Percentiles rank a stretch among this genome's conserved stretches.
phyloP scores from a whole-genome alignment of 2,113 vertebrate genomes.

The Orcinus orca region DNA sequence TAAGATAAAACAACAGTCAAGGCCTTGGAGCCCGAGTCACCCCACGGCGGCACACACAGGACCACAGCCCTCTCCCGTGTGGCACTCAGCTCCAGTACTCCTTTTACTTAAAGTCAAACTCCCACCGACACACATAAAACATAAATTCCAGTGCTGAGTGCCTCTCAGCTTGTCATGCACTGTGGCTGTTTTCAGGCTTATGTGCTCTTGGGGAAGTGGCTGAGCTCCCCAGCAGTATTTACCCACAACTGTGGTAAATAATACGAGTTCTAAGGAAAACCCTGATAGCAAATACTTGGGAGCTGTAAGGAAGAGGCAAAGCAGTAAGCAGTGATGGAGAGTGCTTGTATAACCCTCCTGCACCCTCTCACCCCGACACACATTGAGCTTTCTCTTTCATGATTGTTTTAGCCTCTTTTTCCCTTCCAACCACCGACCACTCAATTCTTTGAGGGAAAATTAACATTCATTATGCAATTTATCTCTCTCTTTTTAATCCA shows the following conservation, averaged over 20 bases:
- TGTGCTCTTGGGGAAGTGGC: neutral
- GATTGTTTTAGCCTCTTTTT: conserved; percentile 53
- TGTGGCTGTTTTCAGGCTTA: neutral
- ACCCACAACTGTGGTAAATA: neutral
- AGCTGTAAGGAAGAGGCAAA: neutral
- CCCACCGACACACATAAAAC: neutral
- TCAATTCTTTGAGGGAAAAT: conserved; percentile 76
- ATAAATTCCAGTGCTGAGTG: neutral
- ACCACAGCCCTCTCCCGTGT: neutral
- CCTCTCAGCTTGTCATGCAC: neutral
- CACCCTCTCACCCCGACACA: neutral
- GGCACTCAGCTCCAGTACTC: neutral
- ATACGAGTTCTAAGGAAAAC: conserved; percentile 1
- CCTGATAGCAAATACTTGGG: neutral
- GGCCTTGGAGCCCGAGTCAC: neutral
- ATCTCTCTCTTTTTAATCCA: conserved; percentile 78
- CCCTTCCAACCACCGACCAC: conserved; percentile 60
- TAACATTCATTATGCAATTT: conserved; percentile 73
- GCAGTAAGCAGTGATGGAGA: neutral
- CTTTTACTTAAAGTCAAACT: neutral
- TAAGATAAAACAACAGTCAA: conserved; percentile 44
- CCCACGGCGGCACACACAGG: neutral
- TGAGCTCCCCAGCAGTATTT: neutral
- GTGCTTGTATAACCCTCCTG: conserved; percentile 17
- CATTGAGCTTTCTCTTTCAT: conserved; percentile 65